Base-by-base conservation (phyloP, 1,140 invertebrate genomes). In the Gyrodactylus bullatarudis region DNA sequence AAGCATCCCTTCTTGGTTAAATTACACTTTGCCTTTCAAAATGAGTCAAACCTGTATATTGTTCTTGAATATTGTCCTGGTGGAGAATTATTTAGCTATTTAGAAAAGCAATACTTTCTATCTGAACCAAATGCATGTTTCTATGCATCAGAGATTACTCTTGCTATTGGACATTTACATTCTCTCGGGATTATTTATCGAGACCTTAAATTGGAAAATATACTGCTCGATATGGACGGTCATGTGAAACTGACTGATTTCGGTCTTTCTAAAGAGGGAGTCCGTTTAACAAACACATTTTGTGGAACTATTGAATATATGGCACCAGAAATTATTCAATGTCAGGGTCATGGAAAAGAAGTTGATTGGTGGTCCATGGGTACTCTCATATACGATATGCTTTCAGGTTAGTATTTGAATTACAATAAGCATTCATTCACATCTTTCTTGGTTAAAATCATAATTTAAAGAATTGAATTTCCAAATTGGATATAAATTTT, bases 291-390 rank as follows among this genome's bases (percentile, higher is more conserved):
- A 0, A 89, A 91, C 77, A 94, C 91, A 0, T 96, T 95, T 82
- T 95, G 91, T 79, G 91, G 91, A 26, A 95, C 91, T 16, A 91
- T 91, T 1, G 90, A 93, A 80, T 95, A 94, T 77, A 93, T 95
- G 88, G 89, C 91, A 26, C 91, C 90, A 71, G 90, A 93, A 85
- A 89, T 91, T 21, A 21, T 73, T 22, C 22, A 26, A 73, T 1
- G 34, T 20, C 20, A 68, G 22, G 72, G 72, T 23, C 72, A 73
- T 27, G 26, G 22, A 21, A 25, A 25, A 1, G 72, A 20, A 1
- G 72, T 73, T 1, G 72, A 73, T 25, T 73, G 72, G 72, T 73
- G 72, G 72, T 25, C 22, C 26, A 21, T 73, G 26, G 72, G 72
- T 1, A 68, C 72, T 16, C 20, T 73, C 8, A 21, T 68, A n/a